A percentile compares a stretch with the other conserved stretches of the same genome.
phyloP scores from a whole-genome alignment of 2,113 vertebrate genomes.

The Hemiprocne comata region DNA sequence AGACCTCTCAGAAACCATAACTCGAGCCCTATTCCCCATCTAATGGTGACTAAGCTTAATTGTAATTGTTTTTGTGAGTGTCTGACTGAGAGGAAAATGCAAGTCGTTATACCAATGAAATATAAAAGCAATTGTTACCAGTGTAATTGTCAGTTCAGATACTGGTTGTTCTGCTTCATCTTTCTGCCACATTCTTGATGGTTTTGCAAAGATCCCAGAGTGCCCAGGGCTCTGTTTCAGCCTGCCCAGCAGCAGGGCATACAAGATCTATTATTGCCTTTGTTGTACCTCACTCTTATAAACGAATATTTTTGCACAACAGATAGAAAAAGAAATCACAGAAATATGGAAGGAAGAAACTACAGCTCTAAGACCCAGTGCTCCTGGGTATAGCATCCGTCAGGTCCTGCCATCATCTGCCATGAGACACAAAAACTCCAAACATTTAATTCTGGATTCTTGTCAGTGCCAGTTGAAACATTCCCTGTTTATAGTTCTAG shows the following conservation, averaged over 20 bases:
- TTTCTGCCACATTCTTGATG: background rate
- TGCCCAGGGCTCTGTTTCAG: background rate
- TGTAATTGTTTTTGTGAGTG: background rate
- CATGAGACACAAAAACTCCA: background rate
- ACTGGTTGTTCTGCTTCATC: background rate
- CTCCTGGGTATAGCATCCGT: background rate
- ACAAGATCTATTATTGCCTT: background rate
- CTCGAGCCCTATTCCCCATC: background rate
- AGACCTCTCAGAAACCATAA: background rate
- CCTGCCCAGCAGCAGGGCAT: background rate
- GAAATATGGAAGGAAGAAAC: background rate
- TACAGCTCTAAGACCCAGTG: background rate
- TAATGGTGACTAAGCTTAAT: background rate
- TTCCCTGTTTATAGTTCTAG: background rate
- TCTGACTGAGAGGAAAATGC: background rate
- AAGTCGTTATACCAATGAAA: background rate
- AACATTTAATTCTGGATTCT: background rate
- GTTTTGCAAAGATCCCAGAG: background rate
- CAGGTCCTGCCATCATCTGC: background rate
- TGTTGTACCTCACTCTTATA: background rate
- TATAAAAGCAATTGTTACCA: background rate
- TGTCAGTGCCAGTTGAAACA: background rate
- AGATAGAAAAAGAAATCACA: background rate
- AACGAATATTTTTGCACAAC: background rate
- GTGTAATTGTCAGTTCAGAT: background rate